A percentile compares a stretch with the other conserved stretches of the same genome.
These are phyloP conservation scores for Rhagonycha lutea DNA, from an alignment of 2,888 invertebrate genomes.

Conservation along the genomic window DNA sequence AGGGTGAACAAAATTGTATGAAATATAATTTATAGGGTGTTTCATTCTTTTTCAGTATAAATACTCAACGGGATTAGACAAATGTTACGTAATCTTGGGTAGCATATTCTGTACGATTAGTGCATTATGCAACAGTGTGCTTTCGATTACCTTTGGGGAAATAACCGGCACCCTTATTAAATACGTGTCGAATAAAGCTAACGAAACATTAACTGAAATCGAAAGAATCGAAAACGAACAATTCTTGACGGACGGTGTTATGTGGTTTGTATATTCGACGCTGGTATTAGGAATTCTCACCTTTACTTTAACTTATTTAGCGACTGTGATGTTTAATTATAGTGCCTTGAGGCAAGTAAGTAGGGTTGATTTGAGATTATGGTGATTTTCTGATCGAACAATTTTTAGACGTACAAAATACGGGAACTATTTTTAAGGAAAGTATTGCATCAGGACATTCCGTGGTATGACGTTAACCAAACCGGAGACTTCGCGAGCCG, in stretches of 20 bases:
- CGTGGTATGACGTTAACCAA: constrained; percentile 73
- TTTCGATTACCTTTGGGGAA: constrained; percentile 69
- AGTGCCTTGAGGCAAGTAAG: constrained; percentile 71
- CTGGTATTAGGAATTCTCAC: constrained; percentile 63
- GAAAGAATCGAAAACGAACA: not conserved
- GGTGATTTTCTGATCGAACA: not conserved
- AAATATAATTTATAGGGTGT: too few relatives aligned
- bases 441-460: constrained; percentile 73
- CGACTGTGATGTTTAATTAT: constrained; percentile 71
- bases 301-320: constrained; percentile 65
- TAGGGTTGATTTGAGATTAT: not conserved
- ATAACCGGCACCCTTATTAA: constrained; percentile 65
- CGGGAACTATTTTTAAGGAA: constrained; percentile 68
- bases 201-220: not conserved
- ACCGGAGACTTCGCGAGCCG: constrained; percentile 75
- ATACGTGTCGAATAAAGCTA: constrained; percentile 34
- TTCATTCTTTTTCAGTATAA: constrained; percentile 62
- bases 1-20: not conserved
- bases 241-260: constrained; percentile 4
- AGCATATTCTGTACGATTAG: constrained; percentile 61
- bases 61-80: constrained; percentile 65
- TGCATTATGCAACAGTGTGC: constrained; percentile 68
- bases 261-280: constrained; percentile 65
- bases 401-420: constrained; percentile 63
- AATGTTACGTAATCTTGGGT: constrained; percentile 61